phyloP scores from a whole-genome alignment of 2,888 invertebrate species.

The Andrena trimmerana region DNA sequence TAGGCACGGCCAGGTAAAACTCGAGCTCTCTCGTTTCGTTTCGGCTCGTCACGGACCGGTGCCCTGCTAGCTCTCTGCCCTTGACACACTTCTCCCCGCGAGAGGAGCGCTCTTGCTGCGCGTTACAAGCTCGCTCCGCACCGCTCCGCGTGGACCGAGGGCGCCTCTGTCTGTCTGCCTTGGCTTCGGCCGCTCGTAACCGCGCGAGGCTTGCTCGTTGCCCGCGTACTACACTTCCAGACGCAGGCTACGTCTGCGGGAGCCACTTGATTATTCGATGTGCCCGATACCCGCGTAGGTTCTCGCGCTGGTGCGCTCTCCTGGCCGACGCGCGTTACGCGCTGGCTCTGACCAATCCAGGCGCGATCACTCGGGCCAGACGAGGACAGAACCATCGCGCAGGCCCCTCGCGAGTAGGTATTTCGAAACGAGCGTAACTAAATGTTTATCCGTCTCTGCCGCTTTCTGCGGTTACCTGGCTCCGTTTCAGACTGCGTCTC shows the following conservation, averaged over 20 bases:
- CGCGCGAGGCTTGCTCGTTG: not conserved
- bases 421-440: constrained; percentile 53
- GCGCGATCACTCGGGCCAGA: constrained; percentile 28
- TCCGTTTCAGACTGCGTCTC: not conserved
- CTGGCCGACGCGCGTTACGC: constrained; percentile 22
- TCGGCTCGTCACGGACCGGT: constrained; percentile 82
- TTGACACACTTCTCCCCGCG: constrained; percentile 82
- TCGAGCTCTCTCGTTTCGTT: constrained; percentile 72
- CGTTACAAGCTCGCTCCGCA: constrained; percentile 60
- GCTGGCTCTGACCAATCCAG: constrained; percentile 26
- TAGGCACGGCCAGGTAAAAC: constrained; percentile 71
- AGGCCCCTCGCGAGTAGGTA: constrained; percentile 5
- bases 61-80: constrained; percentile 80
- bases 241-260: not conserved
- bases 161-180: constrained; percentile 54
- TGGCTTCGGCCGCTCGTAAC: not conserved
- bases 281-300: constrained; percentile 22
- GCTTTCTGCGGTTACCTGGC: constrained; percentile 5
- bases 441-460: constrained; percentile 36
- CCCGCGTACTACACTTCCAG: not conserved
- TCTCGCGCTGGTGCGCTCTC: constrained; percentile 34
- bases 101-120: constrained; percentile 67
- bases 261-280: constrained; percentile 37
- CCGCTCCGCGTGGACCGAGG: constrained; percentile 61
- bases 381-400: constrained; percentile 8